Evolutionary conservation across 2,888 invertebrate genomes (phyloP), one percentile per base, ranked within the genome.

Genomic region (Macrophya annulata): DNA sequence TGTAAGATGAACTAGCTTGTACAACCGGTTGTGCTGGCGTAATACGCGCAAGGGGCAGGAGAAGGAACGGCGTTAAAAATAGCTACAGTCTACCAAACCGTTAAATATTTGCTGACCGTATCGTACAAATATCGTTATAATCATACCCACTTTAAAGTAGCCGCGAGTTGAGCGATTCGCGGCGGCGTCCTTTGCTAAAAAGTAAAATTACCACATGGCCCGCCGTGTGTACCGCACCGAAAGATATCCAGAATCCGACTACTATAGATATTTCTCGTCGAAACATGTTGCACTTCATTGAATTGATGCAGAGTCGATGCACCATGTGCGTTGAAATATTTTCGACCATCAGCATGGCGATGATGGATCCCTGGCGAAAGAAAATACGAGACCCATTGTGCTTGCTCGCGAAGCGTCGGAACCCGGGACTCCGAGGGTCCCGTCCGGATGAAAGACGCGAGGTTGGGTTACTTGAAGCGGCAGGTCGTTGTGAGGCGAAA

Each of bases 371-470:
- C 55, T n/a, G n/a, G 65, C 40, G 43, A 81, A 62, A 81, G 43
- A 81, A 81, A 81, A 81, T 81, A 81, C 31, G 81, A 62, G 65
- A 43, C 43, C 43, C 65, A 81, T 81, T 81, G 81, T 81, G 45
- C 43, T 40, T 81, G 62, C 59, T 81, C 43, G 81, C 81, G 43
- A 15, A 81, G 81, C 40, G 81, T 81, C 43, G 77, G 37, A 37
- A 51, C 55, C 55, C 51, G 37, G 31, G 81, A 45, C 65, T 45
- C 65, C 4, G 62, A 62, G 59, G 81, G 81, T 31, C 10, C 62
- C 45, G 81, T 81, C 62, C 31, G 62, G 10, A 81, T 81, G 81
- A 81, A 81, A 81, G 81, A 81, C 81, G 45, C 21, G 81, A n/a
- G 65, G 81, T 65, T 81, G 62, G 81, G 81, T 81, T 81, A 81